Evolutionary conservation across 2,113 vertebrate species (phyloP), one percentile per base, ranked within the genome.

Genomic region (Hemicordylus capensis): DNA sequence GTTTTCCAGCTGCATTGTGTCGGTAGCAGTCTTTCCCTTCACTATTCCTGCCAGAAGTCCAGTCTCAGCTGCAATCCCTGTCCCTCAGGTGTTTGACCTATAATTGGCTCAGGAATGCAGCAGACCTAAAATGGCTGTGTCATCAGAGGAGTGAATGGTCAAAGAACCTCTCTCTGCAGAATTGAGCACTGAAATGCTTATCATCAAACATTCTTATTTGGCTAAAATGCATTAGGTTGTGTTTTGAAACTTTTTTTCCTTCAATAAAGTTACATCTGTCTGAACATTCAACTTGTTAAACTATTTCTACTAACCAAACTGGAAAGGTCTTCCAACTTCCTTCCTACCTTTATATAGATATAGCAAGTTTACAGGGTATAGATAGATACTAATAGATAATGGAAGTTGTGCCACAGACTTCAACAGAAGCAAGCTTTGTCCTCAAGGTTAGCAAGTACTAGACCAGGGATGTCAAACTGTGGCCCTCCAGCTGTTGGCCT

Each of bases 111-210:
- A 44, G 12, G 28, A 58, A 37, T 5, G 4, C 67, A 26, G 39
- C 20, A 17, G 19, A 7, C n/a, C 22, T 61, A 59, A 58, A 63
- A 42, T 12, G 9, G 3, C 2, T 54, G 51, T 54, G 12, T 51
- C 59, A 20, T 20, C 17, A 34, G 48, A 39, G 78, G 74, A 1
- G 46, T 48, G 0, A 64, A 11, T 6, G 56, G 42, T 20, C 64
- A 34, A 70, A 77, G 73, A 58, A 11, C 14, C 61, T 69, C 2
- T 77, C 51, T 84, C 80, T 44, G 26, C 37, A 44, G 11, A 28
- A 11, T 74, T 22, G 88, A 89, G 83, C 91, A 92, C 90, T 93
- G 90, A 92, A 91, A 82, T 84, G 48, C 12, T 51, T 51, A 89
- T 83, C 64, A 14, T 48, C 70, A 56, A 0, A 0, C 69, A 64